Evolutionary conservation across 2,888 invertebrate species (phyloP), one percentile per base, ranked within the genome.

Genomic region (Synergus gifuensis): DNA sequence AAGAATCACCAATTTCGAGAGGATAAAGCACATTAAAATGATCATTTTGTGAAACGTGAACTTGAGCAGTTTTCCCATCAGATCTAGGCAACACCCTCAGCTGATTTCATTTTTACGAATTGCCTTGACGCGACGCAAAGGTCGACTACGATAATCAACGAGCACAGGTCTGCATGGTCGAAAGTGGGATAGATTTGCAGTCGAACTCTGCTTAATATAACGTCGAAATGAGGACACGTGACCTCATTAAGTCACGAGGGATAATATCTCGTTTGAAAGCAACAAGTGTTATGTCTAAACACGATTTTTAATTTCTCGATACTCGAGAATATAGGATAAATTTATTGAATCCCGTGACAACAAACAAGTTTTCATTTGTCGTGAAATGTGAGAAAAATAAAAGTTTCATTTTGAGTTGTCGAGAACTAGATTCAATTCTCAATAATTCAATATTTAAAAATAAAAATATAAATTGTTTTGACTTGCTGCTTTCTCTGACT

Each of bases 181-280:
- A 81, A 80, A 78, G 78, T 77, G 73, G 77, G 78, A 78, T 79
- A 76, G 77, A 79, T 42, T 36, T 44, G 28, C 40, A 67, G 78
- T 80, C 63, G 76, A 82, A 78, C 64, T 63, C 78, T 83, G 79
- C 82, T 83, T 83, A 84, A 84, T 82, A 82, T 84, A 83, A 82
- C 81, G 46, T 40, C 62, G 79, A 82, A 84, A 82, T 80, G 79
- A 82, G 84, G 84, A 62, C 82, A 82, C 73, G 49, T 81, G 81
- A 64, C 79, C 81, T 79, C 81, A 79, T 84, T 84, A 78, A 77
- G 76, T 28, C 76, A 69, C 78, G 78, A 80, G 79, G 79, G 82
- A 73, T 80, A 79, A 22, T 79, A 79, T 81, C 81, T 73, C 73
- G 73, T 73, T 73, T 73, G 73, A 73, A 73, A 73, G 73, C 73